Evolutionary conservation across 2,113 vertebrate genomes (phyloP).

Genomic region (Dryoscopus gambensis): DNA sequence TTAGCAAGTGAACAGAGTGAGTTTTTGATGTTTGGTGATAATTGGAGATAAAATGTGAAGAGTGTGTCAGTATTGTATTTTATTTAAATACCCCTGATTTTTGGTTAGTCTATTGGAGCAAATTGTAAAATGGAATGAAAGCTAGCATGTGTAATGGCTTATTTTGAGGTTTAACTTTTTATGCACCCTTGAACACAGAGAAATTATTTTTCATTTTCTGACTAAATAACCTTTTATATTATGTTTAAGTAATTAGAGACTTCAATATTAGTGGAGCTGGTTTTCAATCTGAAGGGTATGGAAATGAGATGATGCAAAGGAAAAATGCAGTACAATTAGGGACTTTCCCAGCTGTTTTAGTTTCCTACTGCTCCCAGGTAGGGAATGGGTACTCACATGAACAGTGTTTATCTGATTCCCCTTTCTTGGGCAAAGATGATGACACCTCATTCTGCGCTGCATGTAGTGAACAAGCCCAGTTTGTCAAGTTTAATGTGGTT

Average conservation of each 20-base stretch:
- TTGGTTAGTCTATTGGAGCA: neutral
- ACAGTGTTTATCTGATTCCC: neutral
- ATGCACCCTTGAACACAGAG: neutral
- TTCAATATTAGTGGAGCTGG: neutral
- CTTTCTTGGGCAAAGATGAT: neutral
- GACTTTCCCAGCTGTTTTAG: neutral
- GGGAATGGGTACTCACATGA: neutral
- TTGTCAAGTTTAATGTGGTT: neutral
- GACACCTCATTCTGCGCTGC: neutral
- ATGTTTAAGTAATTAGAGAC: neutral
- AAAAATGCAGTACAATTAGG: neutral
- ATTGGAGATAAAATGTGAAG: neutral
- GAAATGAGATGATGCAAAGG: neutral
- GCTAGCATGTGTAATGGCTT: neutral
- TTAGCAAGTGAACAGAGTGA: conserved; percentile 88
- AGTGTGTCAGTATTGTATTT: neutral
- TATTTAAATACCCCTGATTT: neutral
- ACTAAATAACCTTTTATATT: neutral
- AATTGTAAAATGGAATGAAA: neutral
- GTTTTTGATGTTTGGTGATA: conserved; percentile 34
- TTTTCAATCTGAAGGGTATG: neutral
- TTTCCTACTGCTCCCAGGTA: neutral
- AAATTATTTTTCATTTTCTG: neutral
- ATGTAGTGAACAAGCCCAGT: neutral
- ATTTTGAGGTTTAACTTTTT: neutral